Conservation (phyloP, 2,888 invertebrate species). For the Microctonus aethiopoides region DNA sequence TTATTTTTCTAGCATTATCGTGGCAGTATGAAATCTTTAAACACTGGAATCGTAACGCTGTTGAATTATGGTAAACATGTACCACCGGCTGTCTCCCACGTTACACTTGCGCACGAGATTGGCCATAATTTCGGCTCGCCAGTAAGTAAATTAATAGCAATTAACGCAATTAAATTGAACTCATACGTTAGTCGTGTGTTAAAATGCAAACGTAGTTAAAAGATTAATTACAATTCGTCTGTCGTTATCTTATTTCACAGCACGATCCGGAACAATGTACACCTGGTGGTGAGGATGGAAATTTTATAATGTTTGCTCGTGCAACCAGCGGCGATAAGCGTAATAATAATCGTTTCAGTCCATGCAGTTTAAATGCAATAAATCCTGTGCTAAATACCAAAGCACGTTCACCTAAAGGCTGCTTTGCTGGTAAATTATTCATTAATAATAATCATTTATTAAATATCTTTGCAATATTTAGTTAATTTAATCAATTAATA, state of each 20-base stretch:
- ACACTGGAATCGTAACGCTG: slow-evolving; percentile 97
- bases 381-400: slow-evolving; percentile 93
- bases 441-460: no score
- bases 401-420: slow-evolving; percentile 89
- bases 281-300: slow-evolving; percentile 95
- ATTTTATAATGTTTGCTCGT: slow-evolving; percentile 99
- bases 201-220: slow-evolving; percentile 20
- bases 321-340: slow-evolving; percentile 98
- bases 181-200: no score
- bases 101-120: slow-evolving; percentile 98
- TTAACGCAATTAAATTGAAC: not conserved
- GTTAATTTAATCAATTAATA: no score
- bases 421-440: slow-evolving; percentile 81
- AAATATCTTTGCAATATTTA: no score
- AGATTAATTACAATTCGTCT: slow-evolving; percentile 2
- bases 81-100: slow-evolving; percentile 97
- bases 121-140: slow-evolving; percentile 99
- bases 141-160: slow-evolving; percentile 70
- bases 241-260: slow-evolving; percentile 69
- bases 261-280: slow-evolving; percentile 96
- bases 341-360: slow-evolving; percentile 95
- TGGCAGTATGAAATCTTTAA: slow-evolving; percentile 91
- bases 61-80: slow-evolving; percentile 98
- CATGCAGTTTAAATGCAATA: slow-evolving; percentile 92
- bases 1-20: slow-evolving; percentile 84